A percentile compares a stretch with the other conserved stretches of the same genome.
Evolutionary conservation across 2,113 vertebrate genomes (phyloP).

Genomic region (Zootoca vivipara): DNA sequence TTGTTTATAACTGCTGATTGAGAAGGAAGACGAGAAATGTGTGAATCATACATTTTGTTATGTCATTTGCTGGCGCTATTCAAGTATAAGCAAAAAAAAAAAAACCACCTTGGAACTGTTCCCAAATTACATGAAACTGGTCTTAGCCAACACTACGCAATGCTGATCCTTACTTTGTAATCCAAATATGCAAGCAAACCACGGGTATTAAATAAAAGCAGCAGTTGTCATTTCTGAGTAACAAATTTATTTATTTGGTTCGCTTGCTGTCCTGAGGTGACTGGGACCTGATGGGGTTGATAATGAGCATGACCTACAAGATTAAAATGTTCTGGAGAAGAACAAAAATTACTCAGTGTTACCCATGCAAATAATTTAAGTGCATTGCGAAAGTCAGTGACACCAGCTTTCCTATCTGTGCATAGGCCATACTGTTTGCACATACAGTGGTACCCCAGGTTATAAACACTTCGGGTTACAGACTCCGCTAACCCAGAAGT

Average conservation of each 20-base stretch:
- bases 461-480: too few species aligned
- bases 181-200: background rate
- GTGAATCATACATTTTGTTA: background rate
- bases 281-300: background rate
- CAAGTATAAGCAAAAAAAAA: background rate
- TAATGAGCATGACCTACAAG: background rate
- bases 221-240: background rate
- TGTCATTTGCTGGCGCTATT: background rate
- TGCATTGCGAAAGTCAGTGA: background rate
- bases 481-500: too few species aligned
- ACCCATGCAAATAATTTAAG: background rate
- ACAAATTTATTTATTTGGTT: background rate
- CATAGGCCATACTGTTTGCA: background rate
- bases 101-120: background rate
- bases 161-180: background rate
- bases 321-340: background rate
- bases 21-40: constrained; percentile 1
- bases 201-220: background rate
- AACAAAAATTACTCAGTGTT: background rate
- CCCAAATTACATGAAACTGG: background rate
- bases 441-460: too few species aligned
- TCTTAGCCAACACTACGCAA: background rate
- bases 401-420: background rate
- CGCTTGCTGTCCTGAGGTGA: background rate
- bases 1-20: background rate